Evolutionary conservation across 2,113 vertebrate genomes (phyloP), one percentile per base, ranked within the genome.

Genomic region (Smithornis capensis): DNA sequence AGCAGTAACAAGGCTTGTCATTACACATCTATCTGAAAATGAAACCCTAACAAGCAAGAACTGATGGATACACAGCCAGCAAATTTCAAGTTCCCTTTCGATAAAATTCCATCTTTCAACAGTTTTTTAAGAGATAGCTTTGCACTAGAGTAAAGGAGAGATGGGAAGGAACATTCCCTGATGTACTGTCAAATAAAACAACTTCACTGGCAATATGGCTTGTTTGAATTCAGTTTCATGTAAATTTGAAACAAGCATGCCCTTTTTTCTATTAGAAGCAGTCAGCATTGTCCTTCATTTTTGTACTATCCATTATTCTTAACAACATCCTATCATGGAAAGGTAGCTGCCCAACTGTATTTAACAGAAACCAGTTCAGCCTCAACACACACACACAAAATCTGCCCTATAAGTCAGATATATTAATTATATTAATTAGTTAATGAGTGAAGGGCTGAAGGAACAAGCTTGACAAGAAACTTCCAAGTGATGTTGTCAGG

Each of bases 41-140:
- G 52, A 71, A 95, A 71, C 23, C 14, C 44, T 56, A 78, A 68
- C 35, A 55, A 75, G 56, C 27, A 89, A 74, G 56, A 89, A 89
- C 2, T 25, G 52, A 83, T 81, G 64, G 64, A 83, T 75, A 78
- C 0, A 1, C 24, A 94, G 68, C 40, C 87, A 90, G 64, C 10
- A 93, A 65, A 83, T 56, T 89, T 91, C 73, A 84, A 77, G 52
- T 84, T 71, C 37, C 8, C 44, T 88, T 89, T 73, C 60, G 60
- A 89, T 75, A 92, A 94, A 93, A 95, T 89, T 84, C 69, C 64
- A 38, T 71, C 83, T 94, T 89, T 95, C 57, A 94, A 84, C 44
- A 87, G 37, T 28, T 84, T 88, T 81, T 60, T 27, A 84, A 71
- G 50, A 86, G 27, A 47, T 64, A 64, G n/a, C 19, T 89, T 89